A percentile compares a stretch with the other conserved stretches of the same genome.
These are phyloP conservation scores for Drosophila biarmipes DNA, from an alignment of 1,140 invertebrate genomes.

Conservation along the genomic window DNA sequence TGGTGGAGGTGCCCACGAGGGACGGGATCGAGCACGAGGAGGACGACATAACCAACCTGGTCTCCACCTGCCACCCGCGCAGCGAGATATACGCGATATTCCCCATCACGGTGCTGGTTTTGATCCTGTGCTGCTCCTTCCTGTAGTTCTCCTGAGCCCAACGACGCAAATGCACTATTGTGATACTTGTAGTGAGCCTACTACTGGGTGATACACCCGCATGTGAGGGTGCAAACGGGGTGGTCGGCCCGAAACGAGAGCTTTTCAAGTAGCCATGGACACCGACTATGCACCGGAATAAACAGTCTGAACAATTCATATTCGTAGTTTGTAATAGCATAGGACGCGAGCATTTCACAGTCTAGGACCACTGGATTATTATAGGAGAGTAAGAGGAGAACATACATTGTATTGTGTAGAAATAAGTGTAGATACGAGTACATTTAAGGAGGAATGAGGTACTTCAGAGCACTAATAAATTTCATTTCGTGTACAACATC, in stretches of 20 bases:
- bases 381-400: neutral
- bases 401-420: conserved; percentile 25
- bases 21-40: conserved; percentile 91
- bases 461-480: conserved; percentile 8
- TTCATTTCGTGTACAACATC: neutral
- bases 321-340: conserved; percentile 33
- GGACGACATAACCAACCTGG: conserved; percentile 88
- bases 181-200: conserved; percentile 66
- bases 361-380: conserved; percentile 17
- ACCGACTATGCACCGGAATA: conserved; percentile 46
- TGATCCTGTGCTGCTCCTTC: conserved; percentile 92
- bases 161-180: conserved; percentile 37
- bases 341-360: conserved; percentile 58
- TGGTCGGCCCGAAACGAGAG: conserved; percentile 49
- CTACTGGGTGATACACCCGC: conserved; percentile 55
- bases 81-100: conserved; percentile 91
- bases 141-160: conserved; percentile 84
- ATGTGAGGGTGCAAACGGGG: conserved; percentile 34
- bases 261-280: conserved; percentile 43
- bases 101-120: conserved; percentile 89
- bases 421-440: conserved; percentile 16
- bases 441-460: conserved; percentile 13
- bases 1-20: conserved; percentile 92
- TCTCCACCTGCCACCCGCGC: conserved; percentile 91
- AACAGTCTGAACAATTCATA: conserved; percentile 67